phyloP scores from a whole-genome alignment of 23 tunicate species.

The Aplidium turbinatum region DNA sequence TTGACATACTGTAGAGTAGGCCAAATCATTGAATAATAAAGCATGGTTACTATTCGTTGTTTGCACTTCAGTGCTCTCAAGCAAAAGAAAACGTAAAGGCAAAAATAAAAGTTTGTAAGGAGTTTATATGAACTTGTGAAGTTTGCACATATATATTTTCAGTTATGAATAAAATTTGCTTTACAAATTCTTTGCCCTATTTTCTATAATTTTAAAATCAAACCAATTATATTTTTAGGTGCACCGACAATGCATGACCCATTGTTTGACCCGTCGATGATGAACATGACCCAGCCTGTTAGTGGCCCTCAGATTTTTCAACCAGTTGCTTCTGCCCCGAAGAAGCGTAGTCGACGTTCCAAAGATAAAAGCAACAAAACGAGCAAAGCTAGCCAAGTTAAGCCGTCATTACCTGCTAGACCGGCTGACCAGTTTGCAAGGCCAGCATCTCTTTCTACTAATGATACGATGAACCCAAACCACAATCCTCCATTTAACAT shows the following conservation, averaged over 20 bases:
- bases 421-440: not conserved
- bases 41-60: too few species aligned
- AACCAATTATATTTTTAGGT: too few species aligned
- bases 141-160: too few species aligned
- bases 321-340: conserved; percentile 29
- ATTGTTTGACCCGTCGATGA: not conserved
- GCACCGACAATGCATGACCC: not conserved
- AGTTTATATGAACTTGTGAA: too few species aligned
- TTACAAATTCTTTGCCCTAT: too few species aligned
- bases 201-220: too few species aligned
- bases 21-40: too few species aligned
- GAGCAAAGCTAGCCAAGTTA: conserved; percentile 4
- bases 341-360: conserved; percentile 50
- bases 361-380: conserved; percentile 65
- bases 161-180: too few species aligned
- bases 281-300: conserved; percentile 8
- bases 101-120: too few species aligned
- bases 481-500: conserved; percentile 30
- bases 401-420: not conserved
- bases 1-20: too few species aligned
- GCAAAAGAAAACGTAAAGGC: too few species aligned
- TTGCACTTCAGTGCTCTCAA: too few species aligned
- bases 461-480: conserved; percentile 7
- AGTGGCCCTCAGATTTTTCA: not conserved
- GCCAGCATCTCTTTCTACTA: not conserved